Percentiles rank a stretch among this genome's conserved stretches.
Evolutionary conservation across 2,888 invertebrate genomes (phyloP).

Genomic region (Myathropa florea): DNA sequence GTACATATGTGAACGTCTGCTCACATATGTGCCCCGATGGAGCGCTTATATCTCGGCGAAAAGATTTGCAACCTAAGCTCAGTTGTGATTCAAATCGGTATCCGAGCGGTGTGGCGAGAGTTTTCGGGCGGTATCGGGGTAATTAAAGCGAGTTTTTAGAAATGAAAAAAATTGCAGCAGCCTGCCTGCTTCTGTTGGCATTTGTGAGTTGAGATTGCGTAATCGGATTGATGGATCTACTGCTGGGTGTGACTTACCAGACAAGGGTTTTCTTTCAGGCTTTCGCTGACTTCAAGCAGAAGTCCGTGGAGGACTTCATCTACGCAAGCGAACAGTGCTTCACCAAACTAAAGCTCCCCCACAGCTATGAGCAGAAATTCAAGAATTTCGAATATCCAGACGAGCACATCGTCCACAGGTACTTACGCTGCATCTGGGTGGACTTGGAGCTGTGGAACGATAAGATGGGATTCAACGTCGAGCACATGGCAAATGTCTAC

Average conservation of each 20-base stretch:
- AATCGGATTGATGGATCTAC: not conserved
- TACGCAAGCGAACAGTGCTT: constrained; percentile 60
- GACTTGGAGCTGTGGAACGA: constrained; percentile 73
- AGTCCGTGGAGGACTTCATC: constrained; percentile 59
- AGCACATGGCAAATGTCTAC: constrained; percentile 71
- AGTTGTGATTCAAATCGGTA: constrained; percentile 22
- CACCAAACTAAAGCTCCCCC: constrained; percentile 34
- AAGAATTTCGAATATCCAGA: constrained; percentile 72
- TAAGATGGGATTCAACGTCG: constrained; percentile 71
- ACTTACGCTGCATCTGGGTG: constrained; percentile 71
- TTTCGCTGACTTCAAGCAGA: constrained; percentile 11
- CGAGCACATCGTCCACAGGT: constrained; percentile 71
- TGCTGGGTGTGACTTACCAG: not conserved
- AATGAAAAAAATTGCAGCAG: constrained; percentile 17
- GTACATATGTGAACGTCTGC: not conserved
- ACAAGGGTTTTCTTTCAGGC: not conserved
- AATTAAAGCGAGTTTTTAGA: not conserved
- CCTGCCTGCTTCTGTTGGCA: not conserved
- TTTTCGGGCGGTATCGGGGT: not conserved
- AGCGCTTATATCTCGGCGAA: constrained; percentile 3
- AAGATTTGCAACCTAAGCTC: constrained; percentile 36
- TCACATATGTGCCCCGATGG: not conserved
- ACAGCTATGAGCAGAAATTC: constrained; percentile 31
- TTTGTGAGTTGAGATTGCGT: constrained; percentile 13
- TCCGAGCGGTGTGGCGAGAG: constrained; percentile 12